A percentile compares a stretch with the other conserved stretches of the same genome.
Conservation (phyloP, 2,888 invertebrate genomes). For the Sepioteuthis lessoniana region DNA sequence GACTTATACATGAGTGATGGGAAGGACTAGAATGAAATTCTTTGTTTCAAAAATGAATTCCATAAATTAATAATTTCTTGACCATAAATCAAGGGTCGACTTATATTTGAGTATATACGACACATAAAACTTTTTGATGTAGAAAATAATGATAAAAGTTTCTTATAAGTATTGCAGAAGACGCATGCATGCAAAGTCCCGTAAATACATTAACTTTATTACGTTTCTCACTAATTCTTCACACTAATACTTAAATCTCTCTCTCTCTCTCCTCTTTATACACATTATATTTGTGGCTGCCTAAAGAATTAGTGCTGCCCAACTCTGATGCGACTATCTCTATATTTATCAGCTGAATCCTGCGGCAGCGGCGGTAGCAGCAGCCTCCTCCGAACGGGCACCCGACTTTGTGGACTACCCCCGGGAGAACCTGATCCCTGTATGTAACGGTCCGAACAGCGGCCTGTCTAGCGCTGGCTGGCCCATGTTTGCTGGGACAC, state of each 20-base stretch:
- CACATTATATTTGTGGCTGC: background rate
- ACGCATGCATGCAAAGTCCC: background rate
- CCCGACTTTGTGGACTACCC: constrained; percentile 39
- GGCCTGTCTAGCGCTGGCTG: background rate
- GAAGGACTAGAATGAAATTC: too few species aligned
- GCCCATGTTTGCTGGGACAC: constrained; percentile 43
- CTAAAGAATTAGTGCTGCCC: background rate
- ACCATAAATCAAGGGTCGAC: too few species aligned
- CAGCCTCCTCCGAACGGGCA: constrained; percentile 39
- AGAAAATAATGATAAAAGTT: too few species aligned
- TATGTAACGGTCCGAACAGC: constrained; percentile 46
- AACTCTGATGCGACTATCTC: constrained; percentile 39
- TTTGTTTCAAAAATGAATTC: too few species aligned
- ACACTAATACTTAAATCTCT: background rate
- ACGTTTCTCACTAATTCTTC: background rate
- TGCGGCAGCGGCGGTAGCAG: background rate
- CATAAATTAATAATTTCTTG: too few species aligned
- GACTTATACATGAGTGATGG: too few species aligned
- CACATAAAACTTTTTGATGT: too few species aligned
- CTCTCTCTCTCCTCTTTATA: too few species aligned
- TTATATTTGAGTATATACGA: too few species aligned
- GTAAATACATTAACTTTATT: background rate
- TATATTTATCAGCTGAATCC: constrained; percentile 45
- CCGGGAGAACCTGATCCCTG: constrained; percentile 45
- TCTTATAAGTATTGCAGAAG: background rate